Percentiles rank a stretch among this genome's conserved stretches.
These are phyloP conservation scores for Hydraecia micacea DNA, from an alignment of 2,888 invertebrate species.

Conservation along the genomic window DNA sequence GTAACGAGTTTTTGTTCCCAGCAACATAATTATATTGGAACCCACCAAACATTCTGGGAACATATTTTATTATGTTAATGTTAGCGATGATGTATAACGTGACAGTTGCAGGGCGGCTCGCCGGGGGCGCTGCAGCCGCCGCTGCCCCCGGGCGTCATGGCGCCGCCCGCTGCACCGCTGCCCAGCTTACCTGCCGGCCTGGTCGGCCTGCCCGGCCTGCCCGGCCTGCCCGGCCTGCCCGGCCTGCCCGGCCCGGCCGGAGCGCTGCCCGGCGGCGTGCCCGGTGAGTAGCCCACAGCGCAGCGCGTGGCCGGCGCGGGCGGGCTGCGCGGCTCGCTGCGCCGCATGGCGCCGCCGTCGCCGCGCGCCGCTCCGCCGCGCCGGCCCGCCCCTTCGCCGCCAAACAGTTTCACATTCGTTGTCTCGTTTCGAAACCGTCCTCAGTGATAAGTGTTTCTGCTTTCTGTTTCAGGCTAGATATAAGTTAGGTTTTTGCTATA, in stretches of 20 bases:
- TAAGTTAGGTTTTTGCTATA: conserved; percentile 86
- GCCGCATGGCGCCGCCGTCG: conserved; percentile 30
- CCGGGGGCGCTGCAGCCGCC: conserved; percentile 59
- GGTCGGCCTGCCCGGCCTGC: conserved; percentile 36
- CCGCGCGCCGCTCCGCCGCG: conserved; percentile 42
- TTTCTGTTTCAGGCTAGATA: conserved; percentile 90
- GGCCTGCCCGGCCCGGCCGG: conserved; percentile 12
- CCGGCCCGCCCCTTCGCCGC: conserved; percentile 56
- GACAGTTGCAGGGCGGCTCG: conserved; percentile 66
- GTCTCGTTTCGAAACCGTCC: conserved; percentile 79
- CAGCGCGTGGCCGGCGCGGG: conserved; percentile 59
- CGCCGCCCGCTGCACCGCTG: conserved; percentile 48
- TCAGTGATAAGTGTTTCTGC: conserved; percentile 88
- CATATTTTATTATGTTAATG: not conserved
- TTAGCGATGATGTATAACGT: not conserved
- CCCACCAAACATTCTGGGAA: not conserved
- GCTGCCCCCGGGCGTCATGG: conserved; percentile 46
- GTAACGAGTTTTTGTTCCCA: not conserved
- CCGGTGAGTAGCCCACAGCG: conserved; percentile 48
- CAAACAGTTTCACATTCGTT: conserved; percentile 65
- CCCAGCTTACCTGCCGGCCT: conserved; percentile 36
- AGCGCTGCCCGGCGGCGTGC: conserved; percentile 46
- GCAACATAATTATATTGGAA: not conserved
- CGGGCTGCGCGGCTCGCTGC: conserved; percentile 38
- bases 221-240: conserved; percentile 21